Evolutionary conservation across 2,797 vertebrate species (phyloP), one percentile per base, ranked within the genome.

Genomic region (Darevskia nairensis): DNA sequence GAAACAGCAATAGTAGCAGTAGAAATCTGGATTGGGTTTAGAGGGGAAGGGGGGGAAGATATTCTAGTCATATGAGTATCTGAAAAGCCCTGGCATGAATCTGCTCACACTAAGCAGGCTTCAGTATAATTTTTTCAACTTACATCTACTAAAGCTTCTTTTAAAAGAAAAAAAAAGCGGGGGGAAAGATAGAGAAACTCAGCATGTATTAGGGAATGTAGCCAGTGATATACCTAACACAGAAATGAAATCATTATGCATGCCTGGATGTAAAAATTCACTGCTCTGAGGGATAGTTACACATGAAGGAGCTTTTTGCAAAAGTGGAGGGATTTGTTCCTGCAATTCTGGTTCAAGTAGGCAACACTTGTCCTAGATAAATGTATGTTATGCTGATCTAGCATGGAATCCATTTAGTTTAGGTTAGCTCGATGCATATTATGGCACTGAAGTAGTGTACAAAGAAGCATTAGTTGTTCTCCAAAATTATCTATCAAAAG

Each of bases 401-500:
- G 23, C 13, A 41, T 39, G 32, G 32, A 59, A 75, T 84, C 71
- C 50, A 59, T 84, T 84, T 61, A 59, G 19, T 84, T 84, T 75
- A 29, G 23, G 59, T 74, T n/a, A 32, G 25, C 17, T 32, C 1
- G 23, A 64, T 77, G 39, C 2, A 44, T 64, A 76, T 44, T 76
- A 64, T 66, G 55, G 59, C 55, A 76, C 8, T 64, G 32, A 66
- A 76, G 25, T 25, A 64, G 39, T 32, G n/a, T 50, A 50, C 19
- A 71, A n/a, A 50, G 44, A 83, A 15, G 5, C 25, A 21, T 41
- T 29, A n/a, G 35, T 64, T 77, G 84, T 27, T 74, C 39, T 76
- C 72, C 84, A 77, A 64, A 19, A 29, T 71, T 61, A 76, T 84
- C 55, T 77, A 64, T 64, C 72, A 85, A 35, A 77, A 76, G 35